Evolutionary conservation across 2,888 invertebrate genomes (phyloP).

Genomic region (Plagodis dolabraria): DNA sequence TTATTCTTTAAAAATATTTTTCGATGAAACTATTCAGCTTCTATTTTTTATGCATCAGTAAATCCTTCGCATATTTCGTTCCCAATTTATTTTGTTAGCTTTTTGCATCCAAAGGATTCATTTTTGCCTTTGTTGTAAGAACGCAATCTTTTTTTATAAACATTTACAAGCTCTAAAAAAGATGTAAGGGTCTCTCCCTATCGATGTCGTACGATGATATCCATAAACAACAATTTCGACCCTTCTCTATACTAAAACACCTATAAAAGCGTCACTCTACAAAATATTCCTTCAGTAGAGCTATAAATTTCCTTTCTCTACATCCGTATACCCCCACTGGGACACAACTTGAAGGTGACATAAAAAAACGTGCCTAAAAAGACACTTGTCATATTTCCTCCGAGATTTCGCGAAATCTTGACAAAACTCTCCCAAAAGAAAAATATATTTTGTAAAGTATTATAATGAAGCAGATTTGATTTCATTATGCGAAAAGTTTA

Average conservation of each 20-base stretch:
- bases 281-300: slow-evolving; percentile 35
- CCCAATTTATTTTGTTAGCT: too few relatives aligned
- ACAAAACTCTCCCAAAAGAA: slow-evolving; percentile 27
- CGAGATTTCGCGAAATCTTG: slow-evolving; percentile 27
- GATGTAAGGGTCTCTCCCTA: background rate
- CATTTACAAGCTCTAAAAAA: slow-evolving; percentile 8
- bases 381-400: slow-evolving; percentile 33
- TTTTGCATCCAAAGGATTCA: too few relatives aligned
- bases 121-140: background rate
- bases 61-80: too few relatives aligned
- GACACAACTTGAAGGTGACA: slow-evolving; percentile 31
- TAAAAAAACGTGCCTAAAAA: slow-evolving; percentile 27
- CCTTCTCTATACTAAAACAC: slow-evolving; percentile 23
- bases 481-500: slow-evolving; percentile 17
- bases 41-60: too few relatives aligned
- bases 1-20: too few relatives aligned
- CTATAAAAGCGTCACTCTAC: slow-evolving; percentile 38
- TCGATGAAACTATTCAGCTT: too few relatives aligned
- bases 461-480: slow-evolving; percentile 24
- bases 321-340: slow-evolving; percentile 23
- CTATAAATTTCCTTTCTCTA: slow-evolving; percentile 26
- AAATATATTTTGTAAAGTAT: slow-evolving; percentile 20
- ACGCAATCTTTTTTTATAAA: slow-evolving; percentile 8
- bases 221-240: slow-evolving; percentile 16
- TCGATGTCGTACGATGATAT: slow-evolving; percentile 17